Evolutionary conservation across 2,113 vertebrate genomes (phyloP).

Genomic region (Tragelaphus buxtoni): DNA sequence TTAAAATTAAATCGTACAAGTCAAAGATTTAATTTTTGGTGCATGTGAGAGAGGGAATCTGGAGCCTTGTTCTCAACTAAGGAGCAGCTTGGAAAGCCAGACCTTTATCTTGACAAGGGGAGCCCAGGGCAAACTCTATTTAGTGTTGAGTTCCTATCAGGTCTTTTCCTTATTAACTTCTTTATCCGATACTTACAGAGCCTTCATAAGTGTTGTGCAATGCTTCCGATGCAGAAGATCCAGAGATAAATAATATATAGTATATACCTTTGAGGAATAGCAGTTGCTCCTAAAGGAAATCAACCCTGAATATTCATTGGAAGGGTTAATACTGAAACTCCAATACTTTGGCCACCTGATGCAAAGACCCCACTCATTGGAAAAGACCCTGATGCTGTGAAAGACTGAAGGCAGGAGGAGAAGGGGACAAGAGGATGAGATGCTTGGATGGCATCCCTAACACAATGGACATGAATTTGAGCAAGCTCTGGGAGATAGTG

Average conservation of each 20-base stretch:
- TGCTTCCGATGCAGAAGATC: not conserved
- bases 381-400: not conserved
- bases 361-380: not conserved
- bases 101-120: not conserved
- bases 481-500: not conserved
- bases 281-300: not conserved
- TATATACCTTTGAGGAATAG: not conserved
- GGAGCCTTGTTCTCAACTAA: not conserved
- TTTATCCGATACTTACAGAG: not conserved
- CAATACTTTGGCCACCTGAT: not conserved
- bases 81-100: not conserved
- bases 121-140: not conserved
- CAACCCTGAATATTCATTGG: not conserved
- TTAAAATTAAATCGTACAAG: not conserved
- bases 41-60: not conserved
- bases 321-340: not conserved
- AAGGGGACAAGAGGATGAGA: not conserved
- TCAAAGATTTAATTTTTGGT: not conserved
- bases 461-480: not conserved
- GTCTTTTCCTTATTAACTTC: not conserved
- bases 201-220: not conserved
- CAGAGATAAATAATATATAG: not conserved
- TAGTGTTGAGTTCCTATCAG: not conserved
- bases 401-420: not conserved
- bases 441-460: not conserved